Conservation (phyloP, 2,113 vertebrate genomes). For the Lagopus leucura region DNA sequence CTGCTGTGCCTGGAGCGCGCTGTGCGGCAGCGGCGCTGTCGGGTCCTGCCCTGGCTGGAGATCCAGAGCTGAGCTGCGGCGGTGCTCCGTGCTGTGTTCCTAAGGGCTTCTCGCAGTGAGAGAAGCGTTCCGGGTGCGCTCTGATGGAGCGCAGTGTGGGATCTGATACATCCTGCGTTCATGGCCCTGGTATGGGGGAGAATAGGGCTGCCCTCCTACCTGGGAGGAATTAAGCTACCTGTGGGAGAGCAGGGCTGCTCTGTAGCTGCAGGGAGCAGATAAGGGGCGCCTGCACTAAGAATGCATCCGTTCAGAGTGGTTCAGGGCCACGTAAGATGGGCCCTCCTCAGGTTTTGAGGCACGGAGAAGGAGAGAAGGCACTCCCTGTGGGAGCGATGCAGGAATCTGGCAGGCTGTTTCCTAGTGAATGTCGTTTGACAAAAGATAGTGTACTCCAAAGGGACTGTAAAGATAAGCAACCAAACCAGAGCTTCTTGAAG, state of each 20-base stretch:
- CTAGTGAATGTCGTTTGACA: neutral
- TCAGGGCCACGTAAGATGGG: neutral
- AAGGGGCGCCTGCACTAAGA: fast-evolving
- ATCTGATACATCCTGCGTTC: fast-evolving
- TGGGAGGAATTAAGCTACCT: fast-evolving
- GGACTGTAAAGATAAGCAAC: neutral
- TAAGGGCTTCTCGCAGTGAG: fast-evolving
- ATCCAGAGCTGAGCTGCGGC: fast-evolving
- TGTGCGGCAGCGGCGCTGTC: neutral
- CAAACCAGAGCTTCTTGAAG: neutral
- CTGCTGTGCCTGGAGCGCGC: fast-evolving
- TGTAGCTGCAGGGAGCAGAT: neutral
- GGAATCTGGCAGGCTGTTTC: neutral
- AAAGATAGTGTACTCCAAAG: neutral
- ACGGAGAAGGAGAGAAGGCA: fast-evolving
- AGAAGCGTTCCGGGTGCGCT: neutral
- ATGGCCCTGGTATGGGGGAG: fast-evolving
- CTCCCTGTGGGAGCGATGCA: neutral
- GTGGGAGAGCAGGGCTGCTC: neutral
- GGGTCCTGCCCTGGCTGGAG: fast-evolving
- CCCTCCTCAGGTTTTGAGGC: fast-evolving
- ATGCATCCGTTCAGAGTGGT: neutral
- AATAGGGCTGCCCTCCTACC: neutral
- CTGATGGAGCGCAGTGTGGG: fast-evolving
- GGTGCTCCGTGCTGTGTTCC: fast-evolving